Base-by-base conservation (phyloP, 2,797 vertebrate genomes). In the Myotis daubentonii region DNA sequence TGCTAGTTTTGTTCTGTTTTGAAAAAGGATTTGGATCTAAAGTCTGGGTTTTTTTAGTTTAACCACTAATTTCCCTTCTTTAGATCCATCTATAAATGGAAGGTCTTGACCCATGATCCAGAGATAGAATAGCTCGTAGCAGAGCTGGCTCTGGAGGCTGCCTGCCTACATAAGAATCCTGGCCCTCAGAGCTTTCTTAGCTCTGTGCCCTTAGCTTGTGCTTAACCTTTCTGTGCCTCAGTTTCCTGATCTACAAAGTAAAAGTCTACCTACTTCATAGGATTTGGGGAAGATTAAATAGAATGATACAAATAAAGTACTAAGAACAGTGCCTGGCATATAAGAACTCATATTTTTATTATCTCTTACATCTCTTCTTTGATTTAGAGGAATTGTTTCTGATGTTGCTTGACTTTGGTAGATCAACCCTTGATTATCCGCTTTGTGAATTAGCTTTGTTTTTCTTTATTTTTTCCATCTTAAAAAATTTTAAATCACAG, bases 351-450 rank as follows among this genome's bases (percentile, higher is more conserved):
- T 70, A 17, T 88, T 72, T 16, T 78, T 62, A 38, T 78, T 41
- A 28, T 33, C 44, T 82, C 30, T 90, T 68, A 89, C 2, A 75
- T 95, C 81, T 79, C 5, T 90, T 66, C 20, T 82, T 85, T 87
- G 62, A 78, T 51, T 79, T 38, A 62, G 38, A 85, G 57, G 79
- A 83, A 33, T 84, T 88, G 49, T 91, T 95, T 94, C 55, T 94
- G 82, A 78, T 83, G 22, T 38, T 41, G 22, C 47, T 87, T 95
- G 65, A 55, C n/a, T 36, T 87, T 71, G 15, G 41, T 84, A 81
- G 44, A 60, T 80, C 38, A 75, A 75, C 15, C 17, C 8, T 90
- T 78, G 25, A n/a, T 92, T 76, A 33, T 74, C 53, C 22, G 57
- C 30, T 49, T 74, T 71, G 41, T 16, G 4, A 87, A 47, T 91